Evolutionary conservation across 1,140 invertebrate species (phyloP).

Genomic region (Elymnias hypermnestra): DNA sequence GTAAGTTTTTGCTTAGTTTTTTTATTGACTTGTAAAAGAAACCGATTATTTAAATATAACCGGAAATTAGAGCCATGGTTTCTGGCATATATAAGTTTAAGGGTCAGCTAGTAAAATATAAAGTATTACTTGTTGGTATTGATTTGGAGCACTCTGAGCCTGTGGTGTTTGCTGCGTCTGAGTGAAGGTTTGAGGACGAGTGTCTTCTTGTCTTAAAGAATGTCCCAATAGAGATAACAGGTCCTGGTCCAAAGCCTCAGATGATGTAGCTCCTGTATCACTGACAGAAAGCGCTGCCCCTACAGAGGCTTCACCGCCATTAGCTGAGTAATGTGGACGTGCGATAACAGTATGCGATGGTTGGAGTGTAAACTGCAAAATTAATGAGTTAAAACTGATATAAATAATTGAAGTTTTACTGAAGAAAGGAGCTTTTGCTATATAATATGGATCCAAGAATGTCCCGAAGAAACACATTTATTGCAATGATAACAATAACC

Average conservation of each 20-base stretch:
- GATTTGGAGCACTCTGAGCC: conserved; percentile 38
- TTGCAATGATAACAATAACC: no score
- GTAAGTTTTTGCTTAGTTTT: no score
- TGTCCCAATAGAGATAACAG: conserved; percentile 49
- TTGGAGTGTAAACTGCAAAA: conserved; percentile 40
- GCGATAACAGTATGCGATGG: conserved; percentile 61
- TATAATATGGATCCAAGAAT: no score
- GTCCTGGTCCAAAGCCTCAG: conserved; percentile 43
- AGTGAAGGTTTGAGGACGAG: conserved; percentile 30
- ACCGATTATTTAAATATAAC: no score
- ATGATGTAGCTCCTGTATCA: conserved; percentile 36
- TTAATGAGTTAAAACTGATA: no score
- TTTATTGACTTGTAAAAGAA: no score
- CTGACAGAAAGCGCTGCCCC: conserved; percentile 62
- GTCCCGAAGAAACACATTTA: no score
- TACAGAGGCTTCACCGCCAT: conserved; percentile 62
- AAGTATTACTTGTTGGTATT: conserved; percentile 59
- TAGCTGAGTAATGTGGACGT: conserved; percentile 48
- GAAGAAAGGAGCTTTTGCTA: background rate
- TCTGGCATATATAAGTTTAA: no score
- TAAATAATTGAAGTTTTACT: no score
- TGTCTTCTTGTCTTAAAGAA: conserved; percentile 29
- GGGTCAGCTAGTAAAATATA: no score
- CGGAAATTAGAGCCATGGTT: no score
- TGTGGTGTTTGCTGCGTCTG: conserved; percentile 38